Percentiles rank a stretch among this genome's conserved stretches.
phyloP scores from a whole-genome alignment of 2,797 vertebrate species.

The Pangasius sanitwongsei region DNA sequence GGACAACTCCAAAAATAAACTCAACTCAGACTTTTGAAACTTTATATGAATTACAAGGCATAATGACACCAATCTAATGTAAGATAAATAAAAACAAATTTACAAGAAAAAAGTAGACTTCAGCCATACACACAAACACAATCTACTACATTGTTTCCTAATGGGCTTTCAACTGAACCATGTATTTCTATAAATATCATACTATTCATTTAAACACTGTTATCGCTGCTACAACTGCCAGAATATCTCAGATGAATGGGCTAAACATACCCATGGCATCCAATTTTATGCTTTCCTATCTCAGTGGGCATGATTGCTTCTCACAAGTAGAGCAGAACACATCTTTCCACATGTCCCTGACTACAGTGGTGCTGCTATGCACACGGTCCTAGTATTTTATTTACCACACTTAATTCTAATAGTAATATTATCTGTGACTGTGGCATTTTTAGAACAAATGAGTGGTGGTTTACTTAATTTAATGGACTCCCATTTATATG shows the following conservation, averaged over 20 bases:
- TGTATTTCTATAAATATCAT: neutral
- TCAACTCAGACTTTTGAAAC: neutral
- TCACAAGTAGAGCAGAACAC: neutral
- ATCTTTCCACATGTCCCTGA: neutral
- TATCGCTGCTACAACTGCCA: neutral
- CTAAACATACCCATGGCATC: neutral
- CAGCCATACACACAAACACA: neutral
- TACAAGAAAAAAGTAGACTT: neutral
- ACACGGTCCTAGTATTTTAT: neutral
- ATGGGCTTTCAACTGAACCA: neutral
- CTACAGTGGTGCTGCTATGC: neutral
- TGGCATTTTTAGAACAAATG: neutral
- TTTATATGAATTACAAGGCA: neutral
- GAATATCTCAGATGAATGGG: neutral
- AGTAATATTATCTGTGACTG: neutral
- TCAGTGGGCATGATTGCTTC: neutral
- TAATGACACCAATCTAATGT: neutral
- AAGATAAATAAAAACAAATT: neutral
- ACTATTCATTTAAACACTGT: neutral
- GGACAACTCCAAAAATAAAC: neutral
- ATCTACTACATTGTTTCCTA: neutral
- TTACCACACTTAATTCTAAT: neutral
- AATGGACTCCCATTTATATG: neutral
- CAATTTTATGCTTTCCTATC: neutral
- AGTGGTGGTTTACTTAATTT: neutral